Evolutionary conservation across 1,140 invertebrate species (phyloP).

Genomic region (Lordiphosa clarofinis): DNA sequence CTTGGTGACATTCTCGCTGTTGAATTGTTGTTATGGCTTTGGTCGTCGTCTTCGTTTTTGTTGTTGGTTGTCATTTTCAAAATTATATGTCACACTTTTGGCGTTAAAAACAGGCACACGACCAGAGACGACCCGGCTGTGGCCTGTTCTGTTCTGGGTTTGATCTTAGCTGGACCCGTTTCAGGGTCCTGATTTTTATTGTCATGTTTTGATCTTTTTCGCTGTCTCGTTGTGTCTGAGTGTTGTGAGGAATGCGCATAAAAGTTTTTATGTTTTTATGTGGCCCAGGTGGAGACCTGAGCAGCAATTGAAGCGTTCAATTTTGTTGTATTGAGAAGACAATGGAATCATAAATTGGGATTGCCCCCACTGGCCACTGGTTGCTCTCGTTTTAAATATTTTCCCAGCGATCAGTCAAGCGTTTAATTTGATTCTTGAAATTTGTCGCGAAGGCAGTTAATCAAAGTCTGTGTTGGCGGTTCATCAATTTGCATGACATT

Average conservation of each 20-base stretch:
- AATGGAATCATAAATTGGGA: constrained; percentile 42
- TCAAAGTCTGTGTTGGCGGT: constrained; percentile 43
- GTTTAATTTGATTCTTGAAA: constrained; percentile 53
- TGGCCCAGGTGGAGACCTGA: constrained; percentile 6
- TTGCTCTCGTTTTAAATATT: constrained; percentile 15
- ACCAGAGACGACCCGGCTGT: constrained; percentile 37
- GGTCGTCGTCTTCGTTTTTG: constrained; percentile 34
- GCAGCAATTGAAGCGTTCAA: constrained; percentile 51
- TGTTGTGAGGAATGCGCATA: constrained; percentile 63
- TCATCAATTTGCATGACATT: constrained; percentile 43
- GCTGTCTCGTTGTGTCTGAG: constrained; percentile 16
- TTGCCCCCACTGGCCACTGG: constrained; percentile 11
- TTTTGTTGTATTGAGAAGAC: constrained; percentile 21
- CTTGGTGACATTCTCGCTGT: constrained; percentile 67
- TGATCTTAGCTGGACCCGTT: constrained; percentile 42
- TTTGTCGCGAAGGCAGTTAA: constrained; percentile 51
- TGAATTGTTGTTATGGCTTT: constrained; percentile 68
- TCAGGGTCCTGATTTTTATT: constrained; percentile 75
- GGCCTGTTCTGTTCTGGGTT: not conserved
- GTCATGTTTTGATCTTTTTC: constrained; percentile 72
- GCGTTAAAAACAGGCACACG: constrained; percentile 74
- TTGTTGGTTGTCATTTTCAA: constrained; percentile 64
- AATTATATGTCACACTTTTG: constrained; percentile 77
- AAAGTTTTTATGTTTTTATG: constrained; percentile 69
- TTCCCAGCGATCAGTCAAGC: constrained; percentile 56